phyloP scores from a whole-genome alignment of 2,113 vertebrate genomes.

The Lipophrys pholis region DNA sequence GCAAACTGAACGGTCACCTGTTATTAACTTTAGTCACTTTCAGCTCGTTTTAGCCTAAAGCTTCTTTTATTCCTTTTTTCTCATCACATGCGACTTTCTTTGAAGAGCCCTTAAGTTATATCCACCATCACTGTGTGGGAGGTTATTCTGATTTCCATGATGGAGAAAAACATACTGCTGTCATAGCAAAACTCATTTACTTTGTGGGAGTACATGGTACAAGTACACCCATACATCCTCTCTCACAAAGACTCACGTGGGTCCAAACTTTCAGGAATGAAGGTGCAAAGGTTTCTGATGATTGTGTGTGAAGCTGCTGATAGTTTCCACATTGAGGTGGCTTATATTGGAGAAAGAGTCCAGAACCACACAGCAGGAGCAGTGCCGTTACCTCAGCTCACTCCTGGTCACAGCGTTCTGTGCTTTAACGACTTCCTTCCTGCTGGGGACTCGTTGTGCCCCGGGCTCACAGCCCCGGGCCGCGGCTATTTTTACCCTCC shows the following conservation, averaged over 20 bases:
- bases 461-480: constrained; percentile 38
- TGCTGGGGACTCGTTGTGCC: constrained; percentile 79
- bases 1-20: no score
- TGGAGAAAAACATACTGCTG: no score
- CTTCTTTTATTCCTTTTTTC: no score
- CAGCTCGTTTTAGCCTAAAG: no score
- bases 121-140: neutral
- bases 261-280: neutral
- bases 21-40: no score
- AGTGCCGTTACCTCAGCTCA: no score
- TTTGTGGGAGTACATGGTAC: no score
- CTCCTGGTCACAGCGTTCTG: constrained; percentile 24
- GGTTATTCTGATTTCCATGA: neutral
- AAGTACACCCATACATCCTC: neutral
- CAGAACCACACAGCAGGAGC: no score
- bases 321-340: neutral
- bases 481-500: constrained; percentile 78
- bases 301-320: constrained; percentile 13
- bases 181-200: no score
- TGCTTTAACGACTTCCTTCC: constrained; percentile 83
- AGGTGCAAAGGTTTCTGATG: no score
- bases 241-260: neutral
- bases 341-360: no score
- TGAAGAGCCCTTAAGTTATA: neutral
- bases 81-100: neutral